These are phyloP conservation scores for Atrichornis clamosus DNA, from an alignment of 2,113 vertebrate genomes.

Conservation along the genomic window DNA sequence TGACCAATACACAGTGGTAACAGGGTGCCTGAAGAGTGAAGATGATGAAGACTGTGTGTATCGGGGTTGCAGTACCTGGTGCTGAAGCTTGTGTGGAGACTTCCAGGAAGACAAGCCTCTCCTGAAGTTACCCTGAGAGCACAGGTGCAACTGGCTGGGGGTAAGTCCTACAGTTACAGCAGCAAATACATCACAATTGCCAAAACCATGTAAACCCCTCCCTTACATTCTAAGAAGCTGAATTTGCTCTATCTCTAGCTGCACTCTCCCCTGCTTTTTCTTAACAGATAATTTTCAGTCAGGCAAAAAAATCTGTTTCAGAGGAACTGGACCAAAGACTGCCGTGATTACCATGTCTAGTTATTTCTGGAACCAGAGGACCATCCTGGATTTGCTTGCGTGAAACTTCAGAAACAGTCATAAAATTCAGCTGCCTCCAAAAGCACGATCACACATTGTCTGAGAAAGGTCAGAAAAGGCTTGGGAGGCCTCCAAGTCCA, in stretches of 20 bases:
- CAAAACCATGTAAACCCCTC: neutral
- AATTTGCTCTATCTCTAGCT: neutral
- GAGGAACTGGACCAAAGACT: neutral
- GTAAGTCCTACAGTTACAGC: neutral
- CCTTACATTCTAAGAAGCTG: neutral
- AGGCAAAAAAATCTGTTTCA: neutral
- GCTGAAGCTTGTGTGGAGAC: neutral
- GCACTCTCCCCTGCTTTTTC: neutral
- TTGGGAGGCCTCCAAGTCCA: neutral
- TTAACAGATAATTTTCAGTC: neutral
- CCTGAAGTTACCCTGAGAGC: neutral
- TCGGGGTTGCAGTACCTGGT: neutral
- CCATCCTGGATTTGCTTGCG: neutral
- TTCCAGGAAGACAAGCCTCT: neutral
- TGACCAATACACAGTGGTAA: neutral
- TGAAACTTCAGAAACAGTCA: neutral
- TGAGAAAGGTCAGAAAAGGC: neutral
- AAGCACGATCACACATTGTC: accelerated
- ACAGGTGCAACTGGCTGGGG: neutral
- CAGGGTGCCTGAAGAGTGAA: neutral
- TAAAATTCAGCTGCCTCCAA: neutral
- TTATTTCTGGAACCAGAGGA: neutral
- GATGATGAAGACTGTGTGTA: accelerated
- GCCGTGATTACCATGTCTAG: neutral
- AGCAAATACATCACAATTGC: neutral